Evolutionary conservation across 2,113 vertebrate genomes (phyloP).

Genomic region (Dicentrarchus labrax): DNA sequence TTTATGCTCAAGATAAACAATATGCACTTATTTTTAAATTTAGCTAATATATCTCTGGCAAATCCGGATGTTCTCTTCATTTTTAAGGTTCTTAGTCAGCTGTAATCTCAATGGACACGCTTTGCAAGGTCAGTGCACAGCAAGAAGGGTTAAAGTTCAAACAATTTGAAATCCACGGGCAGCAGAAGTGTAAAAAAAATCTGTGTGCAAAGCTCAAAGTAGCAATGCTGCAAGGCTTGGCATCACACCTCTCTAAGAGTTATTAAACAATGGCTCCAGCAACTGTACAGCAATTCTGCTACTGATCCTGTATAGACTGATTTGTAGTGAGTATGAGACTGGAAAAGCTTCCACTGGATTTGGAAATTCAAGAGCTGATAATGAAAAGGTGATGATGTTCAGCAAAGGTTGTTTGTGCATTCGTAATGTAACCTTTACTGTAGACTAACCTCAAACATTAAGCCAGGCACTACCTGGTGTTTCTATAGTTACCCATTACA

Average conservation of each 20-base stretch:
- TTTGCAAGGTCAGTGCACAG: conserved; percentile 40
- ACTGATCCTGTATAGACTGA: background rate
- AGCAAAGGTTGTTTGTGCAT: background rate
- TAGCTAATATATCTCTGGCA: background rate
- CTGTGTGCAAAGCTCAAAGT: conserved; percentile 13
- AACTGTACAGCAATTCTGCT: conserved; percentile 2
- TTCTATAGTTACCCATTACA: conserved; percentile 19
- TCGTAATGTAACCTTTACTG: background rate
- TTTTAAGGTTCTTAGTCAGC: background rate
- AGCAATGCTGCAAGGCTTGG: conserved; percentile 28
- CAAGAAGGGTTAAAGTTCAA: conserved; percentile 13
- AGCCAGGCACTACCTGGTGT: conserved; percentile 7
- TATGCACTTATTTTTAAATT: background rate
- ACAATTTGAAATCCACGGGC: conserved; percentile 23
- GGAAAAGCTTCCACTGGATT: background rate
- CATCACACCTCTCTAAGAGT: background rate
- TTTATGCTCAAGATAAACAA: background rate
- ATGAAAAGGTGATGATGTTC: background rate
- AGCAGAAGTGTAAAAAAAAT: conserved; percentile 16
- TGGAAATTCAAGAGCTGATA: conserved; percentile 3
- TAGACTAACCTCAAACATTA: background rate
- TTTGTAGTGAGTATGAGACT: background rate
- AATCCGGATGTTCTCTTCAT: background rate
- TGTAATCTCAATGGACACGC: conserved; percentile 5
- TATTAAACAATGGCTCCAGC: conserved; percentile 24